Conservation (phyloP, 2,888 invertebrate species). For the Eumerus sabulonum region DNA sequence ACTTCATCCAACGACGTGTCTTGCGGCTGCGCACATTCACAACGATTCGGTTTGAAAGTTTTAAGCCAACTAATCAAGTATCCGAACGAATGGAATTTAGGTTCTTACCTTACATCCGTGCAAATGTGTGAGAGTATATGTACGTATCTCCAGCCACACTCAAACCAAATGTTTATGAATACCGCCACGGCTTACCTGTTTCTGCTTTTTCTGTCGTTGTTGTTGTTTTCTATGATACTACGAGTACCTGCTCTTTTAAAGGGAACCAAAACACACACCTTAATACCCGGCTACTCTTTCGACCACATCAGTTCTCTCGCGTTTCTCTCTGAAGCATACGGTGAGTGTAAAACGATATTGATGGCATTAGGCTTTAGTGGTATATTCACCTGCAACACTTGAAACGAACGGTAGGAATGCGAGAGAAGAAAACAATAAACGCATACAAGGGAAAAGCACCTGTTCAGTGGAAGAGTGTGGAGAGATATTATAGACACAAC, state of each 20-base stretch:
- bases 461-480: conserved; percentile 35
- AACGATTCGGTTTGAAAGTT: conserved; percentile 67
- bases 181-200: conserved; percentile 51
- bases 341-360: background rate
- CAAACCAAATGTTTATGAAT: conserved; percentile 54
- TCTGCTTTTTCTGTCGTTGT: conserved; percentile 14
- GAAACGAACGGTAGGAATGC: too few relatives aligned
- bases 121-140: conserved; percentile 34
- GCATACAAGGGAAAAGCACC: conserved; percentile 12
- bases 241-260: conserved; percentile 53
- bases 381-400: too few relatives aligned
- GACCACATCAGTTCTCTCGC: too few relatives aligned
- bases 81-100: conserved; percentile 65
- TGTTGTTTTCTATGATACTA: too few relatives aligned
- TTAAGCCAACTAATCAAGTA: conserved; percentile 71
- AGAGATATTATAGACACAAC: conserved; percentile 1
- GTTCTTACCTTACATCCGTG: conserved; percentile 66
- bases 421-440: too few relatives aligned
- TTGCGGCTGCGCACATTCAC: conserved; percentile 47
- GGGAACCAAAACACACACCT: conserved; percentile 45
- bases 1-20: conserved; percentile 39
- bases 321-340: conserved; percentile 33
- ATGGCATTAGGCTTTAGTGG: too few relatives aligned
- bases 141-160: conserved; percentile 5
- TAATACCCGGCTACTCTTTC: conserved; percentile 45